These are phyloP conservation scores for Leuctra nigra DNA, from an alignment of 2,888 invertebrate species.

Conservation along the genomic window DNA sequence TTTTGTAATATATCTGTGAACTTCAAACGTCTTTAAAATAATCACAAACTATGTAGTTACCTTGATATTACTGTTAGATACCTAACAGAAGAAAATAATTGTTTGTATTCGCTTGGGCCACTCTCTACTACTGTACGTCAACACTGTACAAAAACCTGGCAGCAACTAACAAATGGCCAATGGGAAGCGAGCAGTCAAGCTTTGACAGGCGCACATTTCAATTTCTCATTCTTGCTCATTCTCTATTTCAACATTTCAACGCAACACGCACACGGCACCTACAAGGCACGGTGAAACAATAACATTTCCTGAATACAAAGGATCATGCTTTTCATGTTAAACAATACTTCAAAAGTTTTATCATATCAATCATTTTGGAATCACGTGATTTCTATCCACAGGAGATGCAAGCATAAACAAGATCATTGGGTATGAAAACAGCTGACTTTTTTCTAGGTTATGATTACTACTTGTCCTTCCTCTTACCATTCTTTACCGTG, in stretches of 20 bases:
- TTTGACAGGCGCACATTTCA: slow-evolving; percentile 1
- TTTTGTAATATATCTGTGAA: too few species aligned
- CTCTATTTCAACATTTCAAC: not conserved
- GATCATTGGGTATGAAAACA: slow-evolving; percentile 27
- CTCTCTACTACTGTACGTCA: too few species aligned
- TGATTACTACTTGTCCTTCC: not conserved
- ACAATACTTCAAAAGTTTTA: slow-evolving; percentile 7
- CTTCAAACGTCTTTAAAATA: too few species aligned
- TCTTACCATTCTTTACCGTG: too few species aligned
- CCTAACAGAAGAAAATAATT: too few species aligned
- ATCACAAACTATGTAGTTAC: too few species aligned
- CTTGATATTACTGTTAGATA: too few species aligned
- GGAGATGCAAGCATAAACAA: slow-evolving; percentile 18
- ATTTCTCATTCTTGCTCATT: not conserved
- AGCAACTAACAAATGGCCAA: not conserved
- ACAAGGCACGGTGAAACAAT: not conserved
- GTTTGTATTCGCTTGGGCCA: too few species aligned
- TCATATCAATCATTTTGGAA: slow-evolving; percentile 18
- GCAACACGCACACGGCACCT: not conserved
- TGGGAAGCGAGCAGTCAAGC: slow-evolving; percentile 6
- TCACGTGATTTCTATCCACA: slow-evolving; percentile 25
- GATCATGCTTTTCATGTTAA: not conserved
- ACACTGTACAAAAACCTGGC: too few species aligned
- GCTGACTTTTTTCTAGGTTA: slow-evolving; percentile 3
- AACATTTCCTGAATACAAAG: not conserved